These are phyloP conservation scores for Myiozetetes cayanensis DNA, from an alignment of 2,113 vertebrate genomes.

Conservation along the genomic window DNA sequence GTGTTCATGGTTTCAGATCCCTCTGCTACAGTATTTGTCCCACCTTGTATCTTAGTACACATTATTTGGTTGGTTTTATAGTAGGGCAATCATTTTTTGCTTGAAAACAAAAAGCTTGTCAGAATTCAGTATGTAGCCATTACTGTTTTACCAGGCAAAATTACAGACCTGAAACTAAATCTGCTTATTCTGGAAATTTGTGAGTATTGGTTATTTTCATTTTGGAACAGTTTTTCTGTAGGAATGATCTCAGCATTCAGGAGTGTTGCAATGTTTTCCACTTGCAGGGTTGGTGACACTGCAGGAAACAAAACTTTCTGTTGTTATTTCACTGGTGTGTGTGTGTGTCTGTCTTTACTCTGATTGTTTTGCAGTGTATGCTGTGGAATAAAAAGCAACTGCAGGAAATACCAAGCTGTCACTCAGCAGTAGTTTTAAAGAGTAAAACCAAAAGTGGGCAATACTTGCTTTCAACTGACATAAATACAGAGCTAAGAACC, in stretches of 20 bases:
- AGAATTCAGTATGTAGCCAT: background rate
- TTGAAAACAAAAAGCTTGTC: background rate
- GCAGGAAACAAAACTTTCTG: background rate
- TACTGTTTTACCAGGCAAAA: background rate
- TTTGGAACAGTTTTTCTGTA: background rate
- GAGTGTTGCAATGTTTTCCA: conserved; percentile 14
- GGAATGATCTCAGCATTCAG: background rate
- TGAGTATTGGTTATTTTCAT: background rate
- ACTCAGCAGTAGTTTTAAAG: background rate
- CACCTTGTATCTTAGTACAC: background rate
- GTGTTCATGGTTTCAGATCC: background rate
- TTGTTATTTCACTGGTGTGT: background rate
- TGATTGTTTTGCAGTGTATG: background rate
- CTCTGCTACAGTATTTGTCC: background rate
- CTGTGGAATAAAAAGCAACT: background rate
- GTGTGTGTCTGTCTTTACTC: background rate
- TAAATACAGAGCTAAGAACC: background rate
- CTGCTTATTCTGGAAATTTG: background rate
- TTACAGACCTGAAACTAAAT: background rate
- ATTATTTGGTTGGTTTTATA: background rate
- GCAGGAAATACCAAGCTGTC: background rate
- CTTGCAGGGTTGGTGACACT: background rate
- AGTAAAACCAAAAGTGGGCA: background rate
- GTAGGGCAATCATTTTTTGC: background rate
- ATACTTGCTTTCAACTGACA: background rate